Evolutionary conservation across 2,888 invertebrate species (phyloP).

Genomic region (Leucophenga montana): DNA sequence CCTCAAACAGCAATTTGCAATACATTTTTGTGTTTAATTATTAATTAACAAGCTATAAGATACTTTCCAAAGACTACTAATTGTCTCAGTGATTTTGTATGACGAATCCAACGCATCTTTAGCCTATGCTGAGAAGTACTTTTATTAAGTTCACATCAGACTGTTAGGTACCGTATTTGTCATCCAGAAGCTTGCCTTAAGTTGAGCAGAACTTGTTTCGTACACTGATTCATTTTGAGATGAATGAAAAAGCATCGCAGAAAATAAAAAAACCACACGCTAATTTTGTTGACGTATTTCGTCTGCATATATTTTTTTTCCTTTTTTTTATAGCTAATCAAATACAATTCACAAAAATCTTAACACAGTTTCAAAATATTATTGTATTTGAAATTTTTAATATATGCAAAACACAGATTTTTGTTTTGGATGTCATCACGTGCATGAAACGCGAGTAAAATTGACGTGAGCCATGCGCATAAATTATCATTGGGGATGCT

Average conservation of each 20-base stretch:
- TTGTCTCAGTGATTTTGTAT: no score
- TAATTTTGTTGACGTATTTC: conserved; percentile 13
- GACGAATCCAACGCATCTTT: no score
- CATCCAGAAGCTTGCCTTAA: no score
- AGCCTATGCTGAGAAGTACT: no score
- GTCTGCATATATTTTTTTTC: not conserved
- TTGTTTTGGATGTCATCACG: conserved; percentile 7
- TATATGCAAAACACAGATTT: conserved; percentile 7
- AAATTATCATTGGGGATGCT: not conserved
- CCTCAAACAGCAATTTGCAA: not conserved
- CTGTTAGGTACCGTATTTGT: no score
- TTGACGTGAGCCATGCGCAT: not conserved
- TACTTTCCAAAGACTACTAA: no score
- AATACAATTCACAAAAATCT: conserved; percentile 1
- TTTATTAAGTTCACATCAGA: no score
- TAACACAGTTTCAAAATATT: conserved; percentile 3
- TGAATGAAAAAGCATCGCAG: conserved; percentile 9
- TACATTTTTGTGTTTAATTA: no score
- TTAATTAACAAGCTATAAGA: no score
- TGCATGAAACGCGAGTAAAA: conserved; percentile 3
- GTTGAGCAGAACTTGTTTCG: conserved; percentile 15
- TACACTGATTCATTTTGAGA: not conserved
- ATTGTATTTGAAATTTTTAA: not conserved
- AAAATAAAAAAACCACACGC: not conserved
- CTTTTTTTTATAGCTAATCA: not conserved